Base-by-base conservation (phyloP, 2,797 vertebrate genomes). In the Pipistrellus nathusii region DNA sequence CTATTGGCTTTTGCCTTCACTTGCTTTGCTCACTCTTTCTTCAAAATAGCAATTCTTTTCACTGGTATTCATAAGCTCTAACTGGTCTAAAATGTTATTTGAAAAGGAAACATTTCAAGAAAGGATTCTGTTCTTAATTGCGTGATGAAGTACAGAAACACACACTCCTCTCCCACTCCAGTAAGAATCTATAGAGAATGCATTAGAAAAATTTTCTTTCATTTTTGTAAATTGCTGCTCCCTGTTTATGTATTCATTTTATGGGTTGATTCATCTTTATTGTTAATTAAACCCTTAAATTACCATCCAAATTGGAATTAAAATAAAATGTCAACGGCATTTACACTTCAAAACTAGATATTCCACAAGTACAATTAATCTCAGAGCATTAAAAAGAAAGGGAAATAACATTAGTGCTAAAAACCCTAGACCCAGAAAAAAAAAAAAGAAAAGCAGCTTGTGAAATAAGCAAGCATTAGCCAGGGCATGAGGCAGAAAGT, bases 231-330 rank as follows among this genome's bases (percentile, higher is more conserved):
- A 93, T 90, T 80, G 64, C 90, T 30, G 25, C 32, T 95, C 87
- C 73, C 82, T 94, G 93, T 97, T 95, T 97, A 93, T 96, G 66
- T 91, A 59, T 96, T 97, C 85, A 93, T 95, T 97, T 95, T 97
- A 77, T 64, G 66, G 46, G 55, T 25, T 80, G 83, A 64, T 94
- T 88, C 75, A 55, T 85, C 93, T 93, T 85, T 93, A 62, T 80
- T 96, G 46, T 48, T 38, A 96, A 86, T 76, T 68, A 68, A 85
- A 38, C 14, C 90, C 94, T 92, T 95, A 46, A 62, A 83, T 96
- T 96, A 95, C 88, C 75, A 95, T 68, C 32, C 66, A 59, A 92
- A 97, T 96, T 66, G 41, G 46, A 95, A 83, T 55, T 77, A 94
- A 59, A 21, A 94, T 41, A 96, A 96, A 97, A 96, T 96, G 95